Evolutionary conservation across 2,888 invertebrate species (phyloP).

Genomic region (Electrophaes corylata): DNA sequence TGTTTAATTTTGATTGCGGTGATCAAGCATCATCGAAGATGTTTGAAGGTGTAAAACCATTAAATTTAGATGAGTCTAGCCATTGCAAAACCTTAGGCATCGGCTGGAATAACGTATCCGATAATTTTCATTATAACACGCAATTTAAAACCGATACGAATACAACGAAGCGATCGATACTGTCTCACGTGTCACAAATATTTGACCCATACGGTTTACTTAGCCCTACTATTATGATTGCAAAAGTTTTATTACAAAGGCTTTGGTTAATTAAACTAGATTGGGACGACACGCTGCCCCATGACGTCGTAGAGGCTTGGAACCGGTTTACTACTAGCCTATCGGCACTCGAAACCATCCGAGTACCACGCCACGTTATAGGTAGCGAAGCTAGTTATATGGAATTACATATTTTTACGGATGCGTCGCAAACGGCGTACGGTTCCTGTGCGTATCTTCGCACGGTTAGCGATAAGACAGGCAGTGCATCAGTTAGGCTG

Average conservation of each 20-base stretch:
- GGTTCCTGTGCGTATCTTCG: not conserved
- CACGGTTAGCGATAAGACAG: not conserved
- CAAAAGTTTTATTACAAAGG: not conserved
- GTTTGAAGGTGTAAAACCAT: not conserved
- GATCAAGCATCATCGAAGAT: not conserved
- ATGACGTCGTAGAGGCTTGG: slow-evolving; percentile 7
- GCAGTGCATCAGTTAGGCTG: not conserved
- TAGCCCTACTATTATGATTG: not conserved
- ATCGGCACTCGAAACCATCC: slow-evolving; percentile 6
- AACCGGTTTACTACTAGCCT: slow-evolving; percentile 3
- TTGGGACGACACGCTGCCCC: slow-evolving; percentile 23
- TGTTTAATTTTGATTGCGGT: slow-evolving; percentile 1
- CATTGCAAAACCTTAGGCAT: not conserved
- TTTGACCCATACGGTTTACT: not conserved
- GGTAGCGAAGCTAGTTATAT: not conserved
- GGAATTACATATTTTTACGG: not conserved
- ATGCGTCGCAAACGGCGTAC: slow-evolving; percentile 5
- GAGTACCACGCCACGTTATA: slow-evolving; percentile 4
- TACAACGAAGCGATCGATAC: not conserved
- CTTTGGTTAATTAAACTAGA: slow-evolving; percentile 1
- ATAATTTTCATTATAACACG: not conserved
- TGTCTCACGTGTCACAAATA: not conserved
- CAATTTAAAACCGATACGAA: not conserved
- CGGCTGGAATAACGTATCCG: not conserved
- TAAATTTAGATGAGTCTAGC: not conserved